Base-by-base conservation (phyloP, 2,888 invertebrate species). In the Agonum fuliginosum region DNA sequence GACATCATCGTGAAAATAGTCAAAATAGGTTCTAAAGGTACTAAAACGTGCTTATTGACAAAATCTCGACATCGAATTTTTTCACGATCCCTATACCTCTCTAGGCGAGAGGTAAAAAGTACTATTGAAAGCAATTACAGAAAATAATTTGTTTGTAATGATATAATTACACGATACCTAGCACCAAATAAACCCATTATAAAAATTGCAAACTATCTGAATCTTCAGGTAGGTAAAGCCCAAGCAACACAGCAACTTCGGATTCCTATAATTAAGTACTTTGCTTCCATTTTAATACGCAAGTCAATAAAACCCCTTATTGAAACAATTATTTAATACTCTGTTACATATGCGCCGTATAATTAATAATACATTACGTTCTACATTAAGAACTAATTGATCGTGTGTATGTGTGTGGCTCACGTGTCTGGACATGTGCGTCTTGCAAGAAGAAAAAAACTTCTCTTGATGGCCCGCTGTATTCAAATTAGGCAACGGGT, bases 381-480 rank as follows among this genome's bases (percentile, higher is more conserved):
- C 27, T 71, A 48, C 71, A 71, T 71, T 71, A 51, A 71, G 71
- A 41, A 71, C 71, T 51, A 71, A 71, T 71, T 71, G 71, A 71
- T 51, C 48, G 51, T 51, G 19, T 27, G 46, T 30, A 27, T 71
- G 71, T 71, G 71, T 71, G 71, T 71, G 71, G 71, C n/a, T 20
- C 51, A 34, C 65, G 37, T 65, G 65, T 34, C 19, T 20, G 19
- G 19, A 65, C 65, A 37, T 34, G 34, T 65, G 65, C 37, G 17
- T 65, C 17, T 65, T 54, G 10, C 20, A 65, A 17, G 34, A 17
- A n/a, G 24, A 27, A 34, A 65, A 34, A 34, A 30, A 54, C 65
- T n/a, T n/a, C n/a, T n/a, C n/a, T 65, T 34, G 65, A 19, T 30
- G 30, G 65, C 65, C 65, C 24, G 34, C 37, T 65, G 65, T 65